These are phyloP conservation scores for Sorex araneus DNA, from an alignment of 2,113 vertebrate genomes.

Conservation along the genomic window DNA sequence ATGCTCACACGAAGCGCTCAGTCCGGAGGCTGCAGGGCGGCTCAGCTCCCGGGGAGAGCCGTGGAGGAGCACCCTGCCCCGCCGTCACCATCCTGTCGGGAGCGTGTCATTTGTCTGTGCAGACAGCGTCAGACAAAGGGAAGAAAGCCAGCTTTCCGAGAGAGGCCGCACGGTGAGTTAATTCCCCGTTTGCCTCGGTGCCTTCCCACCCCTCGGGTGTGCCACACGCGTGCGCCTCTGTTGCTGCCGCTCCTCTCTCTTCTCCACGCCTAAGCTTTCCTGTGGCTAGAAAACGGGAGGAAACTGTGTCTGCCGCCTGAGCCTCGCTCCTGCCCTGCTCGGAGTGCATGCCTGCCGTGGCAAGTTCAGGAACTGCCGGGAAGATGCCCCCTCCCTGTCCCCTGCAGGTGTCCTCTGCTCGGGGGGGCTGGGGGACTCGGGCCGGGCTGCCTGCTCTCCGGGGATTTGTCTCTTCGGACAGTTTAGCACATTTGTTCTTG, in stretches of 20 bases:
- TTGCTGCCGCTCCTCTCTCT: slow-evolving; percentile 10
- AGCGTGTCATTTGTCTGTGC: slow-evolving; percentile 76
- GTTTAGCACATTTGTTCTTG: slow-evolving; percentile 20
- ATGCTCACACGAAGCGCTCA: slow-evolving; percentile 86
- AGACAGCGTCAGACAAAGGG: slow-evolving; percentile 71
- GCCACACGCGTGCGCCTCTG: slow-evolving; percentile 1
- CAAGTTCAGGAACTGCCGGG: slow-evolving; percentile 17
- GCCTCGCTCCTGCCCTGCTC: neutral
- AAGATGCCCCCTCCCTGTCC: neutral
- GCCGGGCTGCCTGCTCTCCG: slow-evolving; percentile 21
- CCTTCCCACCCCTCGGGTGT: slow-evolving; percentile 55
- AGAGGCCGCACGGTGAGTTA: slow-evolving; percentile 83
- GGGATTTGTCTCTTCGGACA: neutral
- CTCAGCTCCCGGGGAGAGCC: slow-evolving; percentile 76
- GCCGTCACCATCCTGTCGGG: slow-evolving; percentile 77
- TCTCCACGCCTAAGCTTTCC: slow-evolving; percentile 26
- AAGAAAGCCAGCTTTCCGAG: slow-evolving; percentile 57
- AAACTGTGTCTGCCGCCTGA: slow-evolving; percentile 38
- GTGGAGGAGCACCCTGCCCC: slow-evolving; percentile 73
- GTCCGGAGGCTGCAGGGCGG: slow-evolving; percentile 76
- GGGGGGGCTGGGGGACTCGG: slow-evolving; percentile 45
- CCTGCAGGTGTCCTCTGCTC: slow-evolving; percentile 41
- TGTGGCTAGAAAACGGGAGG: neutral
- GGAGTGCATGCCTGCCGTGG: neutral
- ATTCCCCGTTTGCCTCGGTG: slow-evolving; percentile 66